Evolutionary conservation across 2,113 vertebrate genomes (phyloP).

Genomic region (Choloepus hoffmanni): DNA sequence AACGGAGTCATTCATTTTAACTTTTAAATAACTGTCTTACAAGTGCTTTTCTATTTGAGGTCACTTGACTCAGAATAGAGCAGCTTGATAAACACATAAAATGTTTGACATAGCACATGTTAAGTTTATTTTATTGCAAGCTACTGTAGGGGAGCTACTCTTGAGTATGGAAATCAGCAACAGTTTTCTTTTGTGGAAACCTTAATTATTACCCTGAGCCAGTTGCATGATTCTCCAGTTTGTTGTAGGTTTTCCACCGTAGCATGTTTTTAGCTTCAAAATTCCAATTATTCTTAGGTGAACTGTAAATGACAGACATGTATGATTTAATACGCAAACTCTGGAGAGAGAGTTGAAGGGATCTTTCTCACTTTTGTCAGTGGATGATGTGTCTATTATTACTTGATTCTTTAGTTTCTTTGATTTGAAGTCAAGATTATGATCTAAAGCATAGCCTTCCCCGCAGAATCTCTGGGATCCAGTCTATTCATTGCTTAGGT

Average conservation of each 20-base stretch:
- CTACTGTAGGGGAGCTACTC: neutral
- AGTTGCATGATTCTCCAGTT: neutral
- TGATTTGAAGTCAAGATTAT: neutral
- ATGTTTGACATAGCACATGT: neutral
- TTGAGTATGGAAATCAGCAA: neutral
- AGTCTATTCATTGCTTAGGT: neutral
- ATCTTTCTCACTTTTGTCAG: neutral
- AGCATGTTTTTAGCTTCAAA: neutral
- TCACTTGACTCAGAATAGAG: neutral
- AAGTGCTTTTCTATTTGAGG: neutral
- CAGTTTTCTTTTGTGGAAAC: neutral
- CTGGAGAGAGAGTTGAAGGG: neutral
- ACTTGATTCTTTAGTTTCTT: neutral
- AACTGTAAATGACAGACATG: neutral
- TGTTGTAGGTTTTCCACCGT: neutral
- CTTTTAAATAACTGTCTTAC: neutral
- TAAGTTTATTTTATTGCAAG: neutral
- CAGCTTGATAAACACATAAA: neutral
- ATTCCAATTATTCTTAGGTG: neutral
- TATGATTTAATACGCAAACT: neutral
- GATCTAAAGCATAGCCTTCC: neutral
- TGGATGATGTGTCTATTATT: neutral
- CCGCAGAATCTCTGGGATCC: neutral
- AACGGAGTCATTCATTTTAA: neutral
- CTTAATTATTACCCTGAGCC: neutral